These are phyloP conservation scores for Daboia siamensis DNA, from an alignment of 2,113 vertebrate species.

Conservation along the genomic window DNA sequence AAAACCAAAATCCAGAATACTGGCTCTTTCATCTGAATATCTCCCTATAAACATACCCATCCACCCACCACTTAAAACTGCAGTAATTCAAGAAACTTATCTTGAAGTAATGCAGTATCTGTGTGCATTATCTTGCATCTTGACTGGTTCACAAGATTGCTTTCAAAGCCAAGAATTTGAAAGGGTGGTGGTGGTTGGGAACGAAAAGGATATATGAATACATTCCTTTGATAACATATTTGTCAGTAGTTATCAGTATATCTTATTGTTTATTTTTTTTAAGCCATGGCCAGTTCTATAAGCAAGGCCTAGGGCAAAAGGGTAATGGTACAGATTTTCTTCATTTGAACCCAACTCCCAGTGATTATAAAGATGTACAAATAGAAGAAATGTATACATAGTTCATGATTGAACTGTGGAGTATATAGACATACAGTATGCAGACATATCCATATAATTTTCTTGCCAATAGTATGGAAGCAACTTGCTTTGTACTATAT, in stretches of 20 bases:
- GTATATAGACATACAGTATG: background rate
- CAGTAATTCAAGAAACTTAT: background rate
- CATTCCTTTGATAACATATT: background rate
- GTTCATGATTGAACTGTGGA: background rate
- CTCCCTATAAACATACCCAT: background rate
- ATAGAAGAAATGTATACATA: background rate
- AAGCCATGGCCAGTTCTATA: background rate
- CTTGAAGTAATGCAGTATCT: background rate
- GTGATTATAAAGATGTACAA: background rate
- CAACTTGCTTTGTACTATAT: background rate
- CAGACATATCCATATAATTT: background rate
- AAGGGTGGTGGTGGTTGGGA: background rate
- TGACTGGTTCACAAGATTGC: conserved; percentile 16
- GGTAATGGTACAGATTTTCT: background rate
- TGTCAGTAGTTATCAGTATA: conserved; percentile 42
- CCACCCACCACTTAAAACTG: background rate
- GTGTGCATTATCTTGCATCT: background rate
- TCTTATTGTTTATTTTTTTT: background rate
- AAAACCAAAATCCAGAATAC: background rate
- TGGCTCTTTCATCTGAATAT: conserved; percentile 17
- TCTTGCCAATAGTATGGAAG: background rate
- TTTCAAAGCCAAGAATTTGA: background rate
- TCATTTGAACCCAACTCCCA: background rate
- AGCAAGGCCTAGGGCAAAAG: background rate
- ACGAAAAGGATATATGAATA: background rate